A percentile compares a stretch with the other conserved stretches of the same genome.
phyloP scores from a whole-genome alignment of 2,888 invertebrate species.

The Pammene fasciana region DNA sequence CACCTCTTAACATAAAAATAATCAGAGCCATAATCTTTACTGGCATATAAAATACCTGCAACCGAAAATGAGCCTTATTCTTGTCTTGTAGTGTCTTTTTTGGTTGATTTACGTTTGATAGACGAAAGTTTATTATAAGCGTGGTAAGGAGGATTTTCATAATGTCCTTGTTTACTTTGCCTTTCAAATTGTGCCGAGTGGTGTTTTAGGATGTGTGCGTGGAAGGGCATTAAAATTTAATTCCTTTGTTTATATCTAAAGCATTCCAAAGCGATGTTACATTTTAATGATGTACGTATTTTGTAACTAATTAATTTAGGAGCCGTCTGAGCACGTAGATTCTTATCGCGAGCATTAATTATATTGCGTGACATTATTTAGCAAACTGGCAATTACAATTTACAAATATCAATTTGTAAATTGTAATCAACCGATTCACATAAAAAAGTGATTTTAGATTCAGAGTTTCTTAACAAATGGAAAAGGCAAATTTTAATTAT shows the following conservation, averaged over 20 bases:
- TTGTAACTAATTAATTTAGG: neutral
- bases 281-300: neutral
- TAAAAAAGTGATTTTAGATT: no score
- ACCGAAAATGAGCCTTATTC: neutral
- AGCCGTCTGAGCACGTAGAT: neutral
- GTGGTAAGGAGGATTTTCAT: slow-evolving; percentile 37
- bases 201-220: slow-evolving; percentile 21
- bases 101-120: neutral
- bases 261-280: neutral
- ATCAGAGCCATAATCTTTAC: slow-evolving; percentile 40
- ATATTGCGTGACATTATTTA: neutral
- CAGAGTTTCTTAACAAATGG: no score
- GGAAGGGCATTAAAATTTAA: slow-evolving; percentile 18
- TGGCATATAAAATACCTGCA: slow-evolving; percentile 22
- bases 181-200: slow-evolving; percentile 34
- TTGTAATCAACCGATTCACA: no score
- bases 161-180: slow-evolving; percentile 40
- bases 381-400: no score
- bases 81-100: neutral
- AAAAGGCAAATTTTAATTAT: no score
- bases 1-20: slow-evolving; percentile 42
- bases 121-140: slow-evolving; percentile 37
- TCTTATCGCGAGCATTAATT: neutral
- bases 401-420: no score
- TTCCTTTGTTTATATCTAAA: slow-evolving; percentile 5